phyloP scores from a whole-genome alignment of 2,888 invertebrate genomes.

The Tetragonula carbonaria region DNA sequence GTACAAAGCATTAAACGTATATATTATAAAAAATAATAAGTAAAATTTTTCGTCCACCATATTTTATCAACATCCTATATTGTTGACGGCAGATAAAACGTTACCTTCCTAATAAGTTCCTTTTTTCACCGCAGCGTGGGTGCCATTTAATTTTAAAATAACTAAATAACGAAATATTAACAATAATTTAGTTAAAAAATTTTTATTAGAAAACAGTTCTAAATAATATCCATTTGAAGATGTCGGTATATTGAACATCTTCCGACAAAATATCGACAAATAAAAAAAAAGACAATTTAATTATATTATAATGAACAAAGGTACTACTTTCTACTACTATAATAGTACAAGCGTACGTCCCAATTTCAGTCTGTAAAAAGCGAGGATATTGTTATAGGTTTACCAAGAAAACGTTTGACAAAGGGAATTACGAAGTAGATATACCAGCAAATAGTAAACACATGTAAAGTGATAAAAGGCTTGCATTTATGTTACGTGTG shows the following conservation, averaged over 20 bases:
- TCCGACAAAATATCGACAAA: not conserved
- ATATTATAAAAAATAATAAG: not conserved
- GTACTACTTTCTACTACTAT: not conserved
- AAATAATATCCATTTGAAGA: not conserved
- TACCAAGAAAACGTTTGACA: not conserved
- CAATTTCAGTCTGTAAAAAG: not conserved
- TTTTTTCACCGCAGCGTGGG: not conserved
- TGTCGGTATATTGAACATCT: not conserved
- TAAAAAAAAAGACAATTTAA: not conserved
- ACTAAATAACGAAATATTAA: not conserved
- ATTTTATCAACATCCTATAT: no score
- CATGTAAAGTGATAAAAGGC: not conserved
- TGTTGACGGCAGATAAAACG: not conserved
- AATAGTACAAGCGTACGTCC: not conserved
- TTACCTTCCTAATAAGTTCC: not conserved
- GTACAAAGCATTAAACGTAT: not conserved
- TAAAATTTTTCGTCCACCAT: not conserved
- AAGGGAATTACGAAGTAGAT: not conserved
- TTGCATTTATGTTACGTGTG: not conserved
- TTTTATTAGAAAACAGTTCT: no score
- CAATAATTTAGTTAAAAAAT: not conserved
- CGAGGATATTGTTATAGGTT: slow-evolving; percentile 6
- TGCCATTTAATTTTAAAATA: not conserved
- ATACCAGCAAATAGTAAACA: not conserved
- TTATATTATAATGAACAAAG: not conserved